Base-by-base conservation (phyloP, 2,113 vertebrate species). In the Spizaetus ornatus region DNA sequence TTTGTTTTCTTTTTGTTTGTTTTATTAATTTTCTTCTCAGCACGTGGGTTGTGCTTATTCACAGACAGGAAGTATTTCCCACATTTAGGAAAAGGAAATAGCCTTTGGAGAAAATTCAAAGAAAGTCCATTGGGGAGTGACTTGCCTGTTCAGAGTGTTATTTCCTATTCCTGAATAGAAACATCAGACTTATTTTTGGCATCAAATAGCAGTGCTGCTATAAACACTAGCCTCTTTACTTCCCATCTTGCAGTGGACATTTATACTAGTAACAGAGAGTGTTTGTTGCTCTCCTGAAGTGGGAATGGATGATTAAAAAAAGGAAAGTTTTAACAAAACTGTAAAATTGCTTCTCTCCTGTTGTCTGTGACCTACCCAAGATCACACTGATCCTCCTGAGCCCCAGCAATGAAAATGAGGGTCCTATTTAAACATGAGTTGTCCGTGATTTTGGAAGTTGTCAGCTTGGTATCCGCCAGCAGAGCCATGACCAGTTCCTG, bases 71-170 rank as follows among this genome's bases (percentile, higher is more conserved):
- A 95, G 83, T 97, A 90, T 85, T 97, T 88, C 97, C 95, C 94
- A 78, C 90, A 47, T 94, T 97, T 95, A 95, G 92, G 96, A 97
- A 98, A 96, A 97, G 94, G 93, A 97, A 94, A 93, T 72, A 80
- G 70, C 43, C 69, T 82, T 86, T 95, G 95, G 90, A 97, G 76
- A 95, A 90, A 95, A 97, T 95, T 96, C 95, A 96, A 90, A 93
- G 93, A 69, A 52, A 82, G 78, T 95, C 78, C 52, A n/a, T 9
- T 62, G 79, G 84, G 86, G 87, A 97, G 74, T 59, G 84, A 79
- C 50, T 97, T 65, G 61, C 58, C 34, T 72, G 56, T 26, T 70
- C 96, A 38, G 45, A 82, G 76, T 73, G 65, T 73, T 92, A 83
- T 96, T 98, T 95, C 80, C 93, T 94, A 56, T 87, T 92, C 77